Conservation (phyloP, 2,888 invertebrate species). For the Dione vanillae region DNA sequence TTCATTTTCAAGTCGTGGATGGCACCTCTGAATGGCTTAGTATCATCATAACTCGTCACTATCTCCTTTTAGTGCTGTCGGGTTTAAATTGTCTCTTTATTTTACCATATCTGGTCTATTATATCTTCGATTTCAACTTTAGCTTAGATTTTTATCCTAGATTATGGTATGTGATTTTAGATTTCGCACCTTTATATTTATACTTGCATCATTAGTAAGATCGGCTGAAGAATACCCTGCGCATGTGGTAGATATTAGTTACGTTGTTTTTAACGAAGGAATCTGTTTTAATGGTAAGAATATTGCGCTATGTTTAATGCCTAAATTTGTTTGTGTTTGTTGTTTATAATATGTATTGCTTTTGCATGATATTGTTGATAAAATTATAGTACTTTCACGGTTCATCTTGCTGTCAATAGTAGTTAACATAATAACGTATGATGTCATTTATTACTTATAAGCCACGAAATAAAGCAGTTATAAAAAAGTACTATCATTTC, state of each 20-base stretch:
- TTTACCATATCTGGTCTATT: slow-evolving; percentile 74
- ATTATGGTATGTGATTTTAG: slow-evolving; percentile 75
- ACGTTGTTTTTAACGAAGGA: slow-evolving; percentile 36
- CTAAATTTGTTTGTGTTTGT: slow-evolving; percentile 22
- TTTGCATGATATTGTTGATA: slow-evolving; percentile 30
- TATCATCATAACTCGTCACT: slow-evolving; percentile 76
- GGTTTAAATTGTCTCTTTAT: slow-evolving; percentile 69
- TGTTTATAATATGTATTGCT: slow-evolving; percentile 9
- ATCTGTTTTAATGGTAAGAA: slow-evolving; percentile 35
- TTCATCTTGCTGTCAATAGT: background rate
- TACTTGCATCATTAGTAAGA: slow-evolving; percentile 70
- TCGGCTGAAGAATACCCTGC: slow-evolving; percentile 46
- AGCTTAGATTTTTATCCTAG: slow-evolving; percentile 69
- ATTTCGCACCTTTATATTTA: slow-evolving; percentile 78
- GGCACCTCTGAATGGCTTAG: slow-evolving; percentile 84
- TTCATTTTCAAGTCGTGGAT: slow-evolving; percentile 75
- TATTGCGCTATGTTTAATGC: slow-evolving; percentile 33
- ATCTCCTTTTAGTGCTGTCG: slow-evolving; percentile 66
- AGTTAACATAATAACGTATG: background rate
- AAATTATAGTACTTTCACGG: slow-evolving; percentile 4
- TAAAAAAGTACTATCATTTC: background rate
- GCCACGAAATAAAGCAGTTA: background rate
- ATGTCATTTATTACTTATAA: background rate
- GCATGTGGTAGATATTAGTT: slow-evolving; percentile 46
- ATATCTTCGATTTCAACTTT: slow-evolving; percentile 71